A percentile compares a stretch with the other conserved stretches of the same genome.
These are phyloP conservation scores for Dysdera silvatica DNA, from an alignment of 1,140 invertebrate species.

Conservation along the genomic window DNA sequence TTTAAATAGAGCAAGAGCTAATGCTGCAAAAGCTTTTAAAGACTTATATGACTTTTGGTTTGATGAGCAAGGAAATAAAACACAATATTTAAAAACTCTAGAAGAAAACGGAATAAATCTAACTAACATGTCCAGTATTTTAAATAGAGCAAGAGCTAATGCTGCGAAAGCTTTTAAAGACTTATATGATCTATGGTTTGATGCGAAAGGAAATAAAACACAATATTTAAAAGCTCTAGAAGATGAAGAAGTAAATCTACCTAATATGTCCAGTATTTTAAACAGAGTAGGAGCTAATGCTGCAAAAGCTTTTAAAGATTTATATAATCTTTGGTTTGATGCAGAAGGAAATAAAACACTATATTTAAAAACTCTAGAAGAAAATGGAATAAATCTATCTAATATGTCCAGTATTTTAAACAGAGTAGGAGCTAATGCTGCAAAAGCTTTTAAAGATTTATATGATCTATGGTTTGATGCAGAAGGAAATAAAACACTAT, in stretches of 20 bases:
- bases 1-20: neutral
- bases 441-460: neutral
- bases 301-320: conserved; percentile 8
- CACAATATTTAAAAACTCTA: too few relatives aligned
- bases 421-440: neutral
- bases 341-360: conserved; percentile 1
- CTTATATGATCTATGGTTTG: too few relatives aligned
- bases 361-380: conserved; percentile 1
- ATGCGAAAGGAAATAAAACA: too few relatives aligned
- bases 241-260: too few relatives aligned
- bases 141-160: too few relatives aligned
- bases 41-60: neutral
- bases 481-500: conserved; percentile 2
- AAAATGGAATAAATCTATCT: neutral
- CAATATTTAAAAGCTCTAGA: too few relatives aligned
- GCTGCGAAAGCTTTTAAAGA: too few relatives aligned
- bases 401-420: neutral
- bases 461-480: conserved; percentile 6
- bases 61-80: too few relatives aligned
- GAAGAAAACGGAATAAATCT: too few relatives aligned
- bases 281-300: neutral
- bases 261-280: too few relatives aligned
- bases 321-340: conserved; percentile 17
- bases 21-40: neutral
- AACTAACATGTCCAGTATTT: too few relatives aligned